Percentiles rank a stretch among this genome's conserved stretches.
These are phyloP conservation scores for Galaxias olidus DNA, from an alignment of 2,797 vertebrate species.

Conservation along the genomic window DNA sequence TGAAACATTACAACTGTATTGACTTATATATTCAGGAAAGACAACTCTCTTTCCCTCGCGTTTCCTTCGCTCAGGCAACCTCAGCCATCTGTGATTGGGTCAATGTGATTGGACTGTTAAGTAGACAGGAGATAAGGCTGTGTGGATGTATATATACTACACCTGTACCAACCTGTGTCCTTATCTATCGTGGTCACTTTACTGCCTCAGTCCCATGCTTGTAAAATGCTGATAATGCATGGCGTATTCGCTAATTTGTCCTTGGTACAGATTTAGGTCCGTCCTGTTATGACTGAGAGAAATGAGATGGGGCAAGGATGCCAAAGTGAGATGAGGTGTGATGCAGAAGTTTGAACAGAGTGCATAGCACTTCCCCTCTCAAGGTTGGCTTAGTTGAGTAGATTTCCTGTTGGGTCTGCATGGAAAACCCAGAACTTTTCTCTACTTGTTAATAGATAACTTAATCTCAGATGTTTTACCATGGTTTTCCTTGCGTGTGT, in stretches of 20 bases:
- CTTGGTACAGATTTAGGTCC: background rate
- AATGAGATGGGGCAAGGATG: background rate
- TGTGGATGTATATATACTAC: too few species aligned
- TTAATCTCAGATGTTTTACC: conserved; percentile 21
- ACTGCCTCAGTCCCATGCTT: background rate
- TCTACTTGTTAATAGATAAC: conserved; percentile 51
- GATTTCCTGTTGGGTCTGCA: conserved; percentile 21
- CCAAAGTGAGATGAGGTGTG: conserved; percentile 1
- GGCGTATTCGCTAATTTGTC: background rate
- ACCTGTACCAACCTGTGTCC: background rate
- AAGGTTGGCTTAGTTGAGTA: conserved; percentile 1
- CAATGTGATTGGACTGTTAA: conserved; percentile 11
- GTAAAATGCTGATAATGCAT: background rate
- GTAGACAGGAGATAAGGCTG: background rate
- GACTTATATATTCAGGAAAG: background rate
- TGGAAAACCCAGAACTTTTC: conserved; percentile 43
- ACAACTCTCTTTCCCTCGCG: background rate
- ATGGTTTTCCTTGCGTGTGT: background rate
- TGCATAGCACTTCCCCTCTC: background rate
- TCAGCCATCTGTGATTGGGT: background rate
- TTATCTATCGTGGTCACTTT: background rate
- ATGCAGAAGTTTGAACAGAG: background rate
- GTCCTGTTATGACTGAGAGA: too few species aligned
- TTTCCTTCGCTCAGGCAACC: background rate
- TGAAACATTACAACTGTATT: too few species aligned